Conservation (phyloP, 2,113 vertebrate species). For the Mus pahari region DNA sequence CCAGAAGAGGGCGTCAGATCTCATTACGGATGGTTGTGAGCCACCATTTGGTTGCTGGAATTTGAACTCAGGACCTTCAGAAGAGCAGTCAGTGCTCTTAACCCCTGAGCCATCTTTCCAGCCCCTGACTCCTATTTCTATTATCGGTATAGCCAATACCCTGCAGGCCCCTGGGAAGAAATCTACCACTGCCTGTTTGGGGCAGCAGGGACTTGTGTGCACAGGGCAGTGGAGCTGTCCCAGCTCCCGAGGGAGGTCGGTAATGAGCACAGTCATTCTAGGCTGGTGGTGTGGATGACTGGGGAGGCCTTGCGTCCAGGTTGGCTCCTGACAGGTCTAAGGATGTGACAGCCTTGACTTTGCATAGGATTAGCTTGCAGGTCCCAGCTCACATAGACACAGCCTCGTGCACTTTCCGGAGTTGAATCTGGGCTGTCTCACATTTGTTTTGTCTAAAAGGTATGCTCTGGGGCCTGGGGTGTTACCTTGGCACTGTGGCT, state of each 20-base stretch:
- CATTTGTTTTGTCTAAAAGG: not conserved
- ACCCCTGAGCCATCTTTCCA: not conserved
- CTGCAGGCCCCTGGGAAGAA: not conserved
- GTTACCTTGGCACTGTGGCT: not conserved
- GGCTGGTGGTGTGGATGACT: not conserved
- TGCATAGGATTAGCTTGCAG: not conserved
- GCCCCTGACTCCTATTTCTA: not conserved
- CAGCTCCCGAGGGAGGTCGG: not conserved
- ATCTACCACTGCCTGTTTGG: not conserved
- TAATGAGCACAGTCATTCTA: not conserved
- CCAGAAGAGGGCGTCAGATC: too few species aligned
- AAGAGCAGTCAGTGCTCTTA: not conserved
- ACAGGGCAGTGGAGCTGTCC: not conserved
- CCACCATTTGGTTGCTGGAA: not conserved
- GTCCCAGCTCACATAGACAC: accelerated
- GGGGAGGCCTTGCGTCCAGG: not conserved
- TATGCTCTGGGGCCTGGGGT: not conserved
- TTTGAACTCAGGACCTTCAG: not conserved
- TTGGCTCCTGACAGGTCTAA: not conserved
- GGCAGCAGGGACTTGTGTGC: not conserved
- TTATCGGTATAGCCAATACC: accelerated
- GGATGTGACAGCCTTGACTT: not conserved
- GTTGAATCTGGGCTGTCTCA: not conserved
- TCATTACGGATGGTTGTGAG: not conserved
- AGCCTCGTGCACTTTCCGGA: not conserved